These are phyloP conservation scores for Drosophila paulistorum DNA, from an alignment of 1,140 invertebrate genomes.

Conservation along the genomic window DNA sequence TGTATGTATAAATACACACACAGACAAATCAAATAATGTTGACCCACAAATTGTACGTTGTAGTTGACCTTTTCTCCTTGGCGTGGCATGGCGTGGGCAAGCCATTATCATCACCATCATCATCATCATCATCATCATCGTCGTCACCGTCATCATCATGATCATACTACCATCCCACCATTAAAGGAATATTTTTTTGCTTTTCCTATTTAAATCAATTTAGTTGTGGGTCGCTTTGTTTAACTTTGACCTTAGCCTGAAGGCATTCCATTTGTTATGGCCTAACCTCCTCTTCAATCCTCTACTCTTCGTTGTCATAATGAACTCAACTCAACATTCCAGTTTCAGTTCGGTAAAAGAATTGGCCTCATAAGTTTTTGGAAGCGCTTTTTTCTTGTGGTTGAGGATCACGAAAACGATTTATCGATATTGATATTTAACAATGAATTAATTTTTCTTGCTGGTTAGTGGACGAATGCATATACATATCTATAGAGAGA, in stretches of 20 bases:
- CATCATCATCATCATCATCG: constrained; percentile 1
- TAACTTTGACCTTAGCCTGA: constrained; percentile 79
- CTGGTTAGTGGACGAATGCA: neutral
- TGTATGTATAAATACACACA: constrained; percentile 26
- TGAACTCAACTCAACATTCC: constrained; percentile 63
- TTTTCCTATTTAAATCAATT: constrained; percentile 72
- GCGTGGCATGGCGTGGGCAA: constrained; percentile 51
- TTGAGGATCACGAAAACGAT: constrained; percentile 54
- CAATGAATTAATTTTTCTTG: constrained; percentile 13
- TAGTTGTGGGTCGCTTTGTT: constrained; percentile 76
- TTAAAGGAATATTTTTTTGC: constrained; percentile 65
- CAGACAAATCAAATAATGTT: constrained; percentile 80
- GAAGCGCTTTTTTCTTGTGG: constrained; percentile 18
- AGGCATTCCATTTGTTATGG: constrained; percentile 64
- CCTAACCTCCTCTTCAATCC: constrained; percentile 15
- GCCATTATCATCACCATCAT: constrained; percentile 14
- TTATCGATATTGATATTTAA: constrained; percentile 47
- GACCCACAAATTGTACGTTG: constrained; percentile 81
- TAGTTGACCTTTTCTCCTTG: constrained; percentile 73
- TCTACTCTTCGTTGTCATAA: constrained; percentile 38
- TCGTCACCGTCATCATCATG: neutral
- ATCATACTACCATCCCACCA: constrained; percentile 44
- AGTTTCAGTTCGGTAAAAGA: constrained; percentile 49
- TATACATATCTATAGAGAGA: neutral
- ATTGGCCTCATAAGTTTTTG: constrained; percentile 56